Evolutionary conservation across 1,140 invertebrate genomes (phyloP), one percentile per base, ranked within the genome.

Genomic region (Drosophila lacteicornis): DNA sequence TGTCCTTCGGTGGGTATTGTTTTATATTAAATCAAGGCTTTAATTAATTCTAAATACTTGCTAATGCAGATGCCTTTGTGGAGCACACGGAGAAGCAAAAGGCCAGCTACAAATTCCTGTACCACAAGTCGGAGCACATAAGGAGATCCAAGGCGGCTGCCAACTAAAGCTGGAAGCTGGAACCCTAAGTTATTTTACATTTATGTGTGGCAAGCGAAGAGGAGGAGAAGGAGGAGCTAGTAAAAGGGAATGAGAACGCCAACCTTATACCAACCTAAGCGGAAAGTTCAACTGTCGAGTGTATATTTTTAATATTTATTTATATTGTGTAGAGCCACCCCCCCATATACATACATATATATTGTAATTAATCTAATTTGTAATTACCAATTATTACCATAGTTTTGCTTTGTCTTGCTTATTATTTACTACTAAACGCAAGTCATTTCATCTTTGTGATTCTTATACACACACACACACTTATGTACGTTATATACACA

Each of bases 381-480:
- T 56, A 61, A 69, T 46, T 30, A 30, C 27, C 27, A 30, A 55
- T 59, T 55, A 68, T 55, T 51, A 60, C 38, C 45, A 70, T 84
- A 73, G 79, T 58, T 75, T 68, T 67, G 71, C 76, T 61, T 55
- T 55, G 55, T 50, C 57, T 75, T 45, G 56, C 75, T 62, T 80
- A 62, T 76, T 80, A 55, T 68, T 77, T 77, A 63, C 50, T 80
- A 61, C 46, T 69, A 61, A 79, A 86, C 82, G 36, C 69, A 86
- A 79, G 79, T 85, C 79, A 85, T 85, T 85, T 85, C 70, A 75
- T 81, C 62, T 79, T 86, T 85, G 82, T 86, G 82, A 85, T 86
- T 85, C 47, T 78, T 76, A 73, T 70, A 46, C 73, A 73, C 49
- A 66, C 43, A 66, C 43, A 63, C 50, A 70, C 66, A 55, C 58